phyloP scores from a whole-genome alignment of 2,888 invertebrate genomes.

The Papilio elwesi region DNA sequence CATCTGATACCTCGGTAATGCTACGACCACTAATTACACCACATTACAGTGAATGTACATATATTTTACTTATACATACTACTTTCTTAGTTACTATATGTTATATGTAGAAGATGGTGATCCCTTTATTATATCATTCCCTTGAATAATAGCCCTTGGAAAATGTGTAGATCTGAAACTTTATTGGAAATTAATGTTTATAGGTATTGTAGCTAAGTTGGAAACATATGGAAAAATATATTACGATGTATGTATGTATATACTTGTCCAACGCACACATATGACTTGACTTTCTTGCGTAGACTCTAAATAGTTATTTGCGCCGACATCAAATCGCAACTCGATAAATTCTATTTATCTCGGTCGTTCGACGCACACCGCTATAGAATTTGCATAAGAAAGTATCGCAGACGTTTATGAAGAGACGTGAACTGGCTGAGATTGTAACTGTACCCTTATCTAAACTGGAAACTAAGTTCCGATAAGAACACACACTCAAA shows the following conservation, averaged over 20 bases:
- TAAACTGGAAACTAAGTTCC: neutral
- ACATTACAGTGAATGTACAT: neutral
- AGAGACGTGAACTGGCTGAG: neutral
- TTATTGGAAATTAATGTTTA: too few species aligned
- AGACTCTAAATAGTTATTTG: constrained; percentile 5
- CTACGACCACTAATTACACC: constrained; percentile 25
- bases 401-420: neutral
- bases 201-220: too few species aligned
- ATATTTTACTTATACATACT: neutral
- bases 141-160: too few species aligned
- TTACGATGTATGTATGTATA: too few species aligned
- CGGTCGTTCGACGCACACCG: constrained; percentile 13
- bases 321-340: neutral
- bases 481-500: too few species aligned
- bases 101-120: neutral
- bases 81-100: neutral
- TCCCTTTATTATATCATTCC: too few species aligned
- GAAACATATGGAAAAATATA: too few species aligned
- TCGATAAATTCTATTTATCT: constrained; percentile 20
- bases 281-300: too few species aligned
- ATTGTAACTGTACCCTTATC: neutral
- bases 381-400: constrained; percentile 27
- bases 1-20: constrained; percentile 30
- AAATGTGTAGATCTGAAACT: too few species aligned
- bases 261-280: too few species aligned